Evolutionary conservation across 2,797 vertebrate genomes (phyloP), one percentile per base, ranked within the genome.

Genomic region (Cirrhinus mrigala): DNA sequence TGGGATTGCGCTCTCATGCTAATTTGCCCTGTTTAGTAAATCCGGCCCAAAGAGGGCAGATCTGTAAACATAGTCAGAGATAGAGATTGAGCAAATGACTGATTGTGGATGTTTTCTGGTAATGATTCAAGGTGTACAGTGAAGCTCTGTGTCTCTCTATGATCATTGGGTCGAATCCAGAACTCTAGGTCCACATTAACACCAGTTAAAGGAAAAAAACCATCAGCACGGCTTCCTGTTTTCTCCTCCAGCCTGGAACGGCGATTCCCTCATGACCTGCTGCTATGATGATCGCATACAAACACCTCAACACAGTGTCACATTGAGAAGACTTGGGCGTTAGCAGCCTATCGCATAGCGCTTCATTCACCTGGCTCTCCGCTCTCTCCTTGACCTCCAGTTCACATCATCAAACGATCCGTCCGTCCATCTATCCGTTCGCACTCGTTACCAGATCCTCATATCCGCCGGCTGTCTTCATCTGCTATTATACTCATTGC

Each of bases 201-300:
- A 50, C 14, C 46, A 64, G 58, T 46, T 18, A 82, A 12, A 64
- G 48, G 54, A 68, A 83, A 80, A 68, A 86, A 71, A 66, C 2
- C 80, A 88, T 58, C 37, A 82, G 54, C 75, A 76, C 16, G 33
- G 85, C 83, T 88, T 90, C 90, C 90, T 90, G 90, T 91, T 91
- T 89, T 88, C 73, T 74, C 80, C 77, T 81, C 6, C 66, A 60
- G 56, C 79, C 60, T 79, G 62, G 58, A 74, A 66, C 22, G 75
- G n/a, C 71, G 84, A 83, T 80, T 85, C 85, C 84, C 84, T 73
- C 46, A 78, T 86, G 89, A 86, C 84, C 79, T 29, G 76, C 64
- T 77, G 54, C 50, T 50, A 22, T 82, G 52, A 82, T 52, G 18
- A 62, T 60, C 33, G 37, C 52, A 83, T 71, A 83, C 46, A 79